These are phyloP conservation scores for Tarsius wallacei DNA, from an alignment of 2,797 vertebrate species.

Conservation along the genomic window DNA sequence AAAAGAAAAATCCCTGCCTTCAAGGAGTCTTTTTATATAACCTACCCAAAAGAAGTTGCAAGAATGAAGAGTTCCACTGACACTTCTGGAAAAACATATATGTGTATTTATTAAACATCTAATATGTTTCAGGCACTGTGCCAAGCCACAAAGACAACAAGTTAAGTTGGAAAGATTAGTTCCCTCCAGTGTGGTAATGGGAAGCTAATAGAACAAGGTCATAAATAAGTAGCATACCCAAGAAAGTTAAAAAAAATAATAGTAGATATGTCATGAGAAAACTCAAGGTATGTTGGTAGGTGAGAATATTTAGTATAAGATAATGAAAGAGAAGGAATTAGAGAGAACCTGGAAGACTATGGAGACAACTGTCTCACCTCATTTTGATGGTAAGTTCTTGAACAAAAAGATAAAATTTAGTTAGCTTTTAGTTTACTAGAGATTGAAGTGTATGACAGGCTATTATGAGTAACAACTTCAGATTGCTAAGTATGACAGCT, in stretches of 20 bases:
- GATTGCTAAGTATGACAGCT: background rate
- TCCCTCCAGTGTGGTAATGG: background rate
- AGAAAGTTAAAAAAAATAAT: background rate
- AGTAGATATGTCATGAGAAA: background rate
- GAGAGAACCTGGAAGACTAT: background rate
- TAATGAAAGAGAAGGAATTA: conserved; percentile 27
- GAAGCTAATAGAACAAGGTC: background rate
- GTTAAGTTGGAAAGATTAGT: background rate
- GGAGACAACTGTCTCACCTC: background rate
- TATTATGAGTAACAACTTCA: conserved; percentile 33
- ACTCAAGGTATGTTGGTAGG: background rate
- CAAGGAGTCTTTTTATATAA: background rate
- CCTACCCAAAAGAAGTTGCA: background rate
- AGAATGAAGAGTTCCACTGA: background rate
- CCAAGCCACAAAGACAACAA: background rate
- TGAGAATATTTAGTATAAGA: conserved; percentile 24
- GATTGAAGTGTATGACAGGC: conserved; percentile 13
- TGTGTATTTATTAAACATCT: background rate
- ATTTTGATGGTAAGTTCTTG: conserved; percentile 22
- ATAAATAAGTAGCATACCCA: background rate
- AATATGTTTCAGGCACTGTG: background rate
- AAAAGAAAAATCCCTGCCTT: background rate
- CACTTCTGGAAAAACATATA: background rate
- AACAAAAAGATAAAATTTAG: conserved; percentile 50
- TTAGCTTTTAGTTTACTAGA: conserved; percentile 66